These are phyloP conservation scores for Dallia pectoralis DNA, from an alignment of 2,797 vertebrate species.

Conservation along the genomic window DNA sequence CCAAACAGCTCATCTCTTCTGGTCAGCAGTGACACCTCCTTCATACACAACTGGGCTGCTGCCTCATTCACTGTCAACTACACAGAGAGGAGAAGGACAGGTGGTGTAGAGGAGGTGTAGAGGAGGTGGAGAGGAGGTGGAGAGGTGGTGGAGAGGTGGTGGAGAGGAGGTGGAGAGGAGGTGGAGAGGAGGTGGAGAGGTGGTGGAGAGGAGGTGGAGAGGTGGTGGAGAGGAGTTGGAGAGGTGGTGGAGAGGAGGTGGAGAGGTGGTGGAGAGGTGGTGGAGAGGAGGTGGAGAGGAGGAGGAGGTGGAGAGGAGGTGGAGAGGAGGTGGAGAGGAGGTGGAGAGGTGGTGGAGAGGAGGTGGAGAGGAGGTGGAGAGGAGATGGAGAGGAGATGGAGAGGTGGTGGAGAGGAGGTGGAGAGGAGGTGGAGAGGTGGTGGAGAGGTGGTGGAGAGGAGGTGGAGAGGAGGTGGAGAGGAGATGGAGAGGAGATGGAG, in stretches of 20 bases:
- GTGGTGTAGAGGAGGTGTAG: no score
- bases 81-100: background rate
- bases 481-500: background rate
- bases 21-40: constrained; percentile 89
- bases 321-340: no score
- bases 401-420: no score
- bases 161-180: no score
- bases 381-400: background rate
- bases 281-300: no score
- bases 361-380: background rate
- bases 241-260: no score
- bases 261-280: no score
- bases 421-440: background rate
- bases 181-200: no score
- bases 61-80: constrained; percentile 98
- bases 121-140: background rate
- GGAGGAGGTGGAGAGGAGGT: no score
- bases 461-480: no score
- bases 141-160: no score
- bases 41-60: constrained; percentile 94
- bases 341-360: background rate
- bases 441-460: background rate
- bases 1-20: constrained; percentile 95
- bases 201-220: no score
- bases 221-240: background rate